Evolutionary conservation across 2,797 vertebrate species (phyloP).

Genomic region (Peromyscus nudipes): DNA sequence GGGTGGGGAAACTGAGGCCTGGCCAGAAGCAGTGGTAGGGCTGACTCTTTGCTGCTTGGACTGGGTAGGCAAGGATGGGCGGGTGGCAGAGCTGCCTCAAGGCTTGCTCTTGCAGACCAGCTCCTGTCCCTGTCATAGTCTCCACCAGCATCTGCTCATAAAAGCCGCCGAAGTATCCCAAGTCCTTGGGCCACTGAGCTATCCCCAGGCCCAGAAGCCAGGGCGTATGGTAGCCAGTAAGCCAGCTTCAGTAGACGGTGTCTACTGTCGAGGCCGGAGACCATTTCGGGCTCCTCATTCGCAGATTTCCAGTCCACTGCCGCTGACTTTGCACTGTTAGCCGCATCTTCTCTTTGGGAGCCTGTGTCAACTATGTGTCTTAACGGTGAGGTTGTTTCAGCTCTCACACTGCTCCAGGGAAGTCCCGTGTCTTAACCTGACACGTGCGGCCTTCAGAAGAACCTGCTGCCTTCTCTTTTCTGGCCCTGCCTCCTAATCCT

Average conservation of each 20-base stretch:
- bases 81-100: neutral
- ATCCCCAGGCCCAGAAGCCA: neutral
- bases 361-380: conserved; percentile 26
- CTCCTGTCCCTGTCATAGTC: neutral
- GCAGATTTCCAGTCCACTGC: neutral
- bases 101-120: neutral
- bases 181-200: neutral
- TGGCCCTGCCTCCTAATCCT: neutral
- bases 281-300: neutral
- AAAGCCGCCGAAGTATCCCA: neutral
- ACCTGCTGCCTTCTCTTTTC: neutral
- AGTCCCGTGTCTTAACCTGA: neutral
- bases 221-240: neutral
- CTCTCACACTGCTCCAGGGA: neutral
- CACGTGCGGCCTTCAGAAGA: neutral
- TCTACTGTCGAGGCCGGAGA: neutral
- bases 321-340: neutral
- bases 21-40: neutral
- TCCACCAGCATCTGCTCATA: neutral
- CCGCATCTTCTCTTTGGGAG: conserved; percentile 24
- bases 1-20: neutral
- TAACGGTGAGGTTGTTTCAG: neutral
- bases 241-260: neutral
- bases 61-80: neutral
- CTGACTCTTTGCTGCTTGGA: neutral